These are phyloP conservation scores for Pangasius macronema DNA, from an alignment of 2,797 vertebrate genomes.

Conservation along the genomic window DNA sequence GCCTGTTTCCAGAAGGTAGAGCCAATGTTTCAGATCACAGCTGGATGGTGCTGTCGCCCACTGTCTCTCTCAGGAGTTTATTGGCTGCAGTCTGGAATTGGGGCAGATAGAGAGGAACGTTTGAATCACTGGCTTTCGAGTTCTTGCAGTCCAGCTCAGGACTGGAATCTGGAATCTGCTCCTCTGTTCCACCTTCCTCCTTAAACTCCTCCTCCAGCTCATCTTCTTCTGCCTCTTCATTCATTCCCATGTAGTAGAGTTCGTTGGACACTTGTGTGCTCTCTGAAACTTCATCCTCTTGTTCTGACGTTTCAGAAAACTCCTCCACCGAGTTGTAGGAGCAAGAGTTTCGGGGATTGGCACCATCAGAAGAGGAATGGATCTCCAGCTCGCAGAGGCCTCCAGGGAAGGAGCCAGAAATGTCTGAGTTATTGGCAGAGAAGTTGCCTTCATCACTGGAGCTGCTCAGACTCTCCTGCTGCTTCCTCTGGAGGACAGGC, in stretches of 20 bases:
- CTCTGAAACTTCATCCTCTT: conserved; percentile 65
- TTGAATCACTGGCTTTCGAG: conserved; percentile 48
- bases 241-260: conserved; percentile 78
- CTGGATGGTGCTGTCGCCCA: conserved; percentile 51
- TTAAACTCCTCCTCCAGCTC: conserved; percentile 58
- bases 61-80: conserved; percentile 65
- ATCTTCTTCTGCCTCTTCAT: conserved; percentile 63
- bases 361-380: conserved; percentile 56
- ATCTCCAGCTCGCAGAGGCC: conserved; percentile 78
- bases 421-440: conserved; percentile 73
- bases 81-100: conserved; percentile 79
- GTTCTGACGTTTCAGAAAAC: conserved; percentile 80
- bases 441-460: conserved; percentile 76
- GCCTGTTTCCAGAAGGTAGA: neutral
- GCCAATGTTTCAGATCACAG: conserved; percentile 39
- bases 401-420: conserved; percentile 71
- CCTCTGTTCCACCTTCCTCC: conserved; percentile 51
- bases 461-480: conserved; percentile 65
- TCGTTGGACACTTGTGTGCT: conserved; percentile 61
- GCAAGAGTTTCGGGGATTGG: conserved; percentile 68
- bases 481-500: conserved; percentile 56
- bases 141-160: conserved; percentile 58
- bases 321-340: conserved; percentile 81
- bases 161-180: conserved; percentile 62
- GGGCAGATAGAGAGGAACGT: conserved; percentile 81